phyloP scores from a whole-genome alignment of 2,888 invertebrate genomes.

The Uloborus plumipes region DNA sequence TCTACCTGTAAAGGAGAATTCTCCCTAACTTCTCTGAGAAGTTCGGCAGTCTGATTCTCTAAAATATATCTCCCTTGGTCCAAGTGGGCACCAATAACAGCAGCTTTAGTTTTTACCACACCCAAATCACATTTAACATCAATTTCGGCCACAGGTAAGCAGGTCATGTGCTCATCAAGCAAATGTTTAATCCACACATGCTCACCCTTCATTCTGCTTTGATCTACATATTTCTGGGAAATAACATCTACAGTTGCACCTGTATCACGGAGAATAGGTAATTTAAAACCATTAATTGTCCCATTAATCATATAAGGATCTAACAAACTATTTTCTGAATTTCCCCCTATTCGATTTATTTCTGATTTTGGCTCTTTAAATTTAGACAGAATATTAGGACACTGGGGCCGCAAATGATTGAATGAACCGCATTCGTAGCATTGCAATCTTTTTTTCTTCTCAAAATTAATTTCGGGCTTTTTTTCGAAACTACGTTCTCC shows the following conservation, averaged over 20 bases:
- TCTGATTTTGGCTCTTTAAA: background rate
- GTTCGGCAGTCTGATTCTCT: slow-evolving; percentile 15
- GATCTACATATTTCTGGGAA: slow-evolving; percentile 6
- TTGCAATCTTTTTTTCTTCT: background rate
- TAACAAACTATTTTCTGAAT: background rate
- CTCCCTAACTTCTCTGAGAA: slow-evolving; percentile 9
- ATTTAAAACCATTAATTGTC: slow-evolving; percentile 22
- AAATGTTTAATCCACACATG: slow-evolving; percentile 5
- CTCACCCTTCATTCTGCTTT: background rate
- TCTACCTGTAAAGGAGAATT: background rate
- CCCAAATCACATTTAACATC: slow-evolving; percentile 8
- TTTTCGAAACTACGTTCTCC: background rate
- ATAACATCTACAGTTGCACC: slow-evolving; percentile 20
- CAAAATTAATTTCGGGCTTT: background rate
- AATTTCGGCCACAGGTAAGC: slow-evolving; percentile 22
- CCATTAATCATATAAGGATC: slow-evolving; percentile 16
- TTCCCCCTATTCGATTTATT: background rate
- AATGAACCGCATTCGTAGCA: slow-evolving; percentile 25
- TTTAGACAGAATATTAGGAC: background rate
- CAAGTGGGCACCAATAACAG: slow-evolving; percentile 19
- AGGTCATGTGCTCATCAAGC: background rate
- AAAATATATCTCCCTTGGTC: slow-evolving; percentile 22
- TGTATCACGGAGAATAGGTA: slow-evolving; percentile 19
- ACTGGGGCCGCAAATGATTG: slow-evolving; percentile 13
- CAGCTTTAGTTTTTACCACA: background rate